Evolutionary conservation across 2,797 vertebrate genomes (phyloP).

Genomic region (Chromis chromis): DNA sequence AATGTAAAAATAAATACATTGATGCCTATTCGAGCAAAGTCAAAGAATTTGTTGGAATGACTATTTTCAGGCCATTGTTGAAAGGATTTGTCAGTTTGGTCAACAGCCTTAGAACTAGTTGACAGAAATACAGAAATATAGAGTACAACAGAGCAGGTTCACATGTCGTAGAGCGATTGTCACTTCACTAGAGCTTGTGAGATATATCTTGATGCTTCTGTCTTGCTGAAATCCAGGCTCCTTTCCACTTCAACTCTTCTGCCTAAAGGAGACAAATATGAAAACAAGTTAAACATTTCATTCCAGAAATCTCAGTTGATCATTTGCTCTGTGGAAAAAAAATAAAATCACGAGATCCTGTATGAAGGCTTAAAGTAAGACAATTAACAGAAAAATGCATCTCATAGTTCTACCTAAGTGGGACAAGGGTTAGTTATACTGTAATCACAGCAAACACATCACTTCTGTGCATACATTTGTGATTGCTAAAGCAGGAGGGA

Average conservation of each 20-base stretch:
- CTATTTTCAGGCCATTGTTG: conserved; percentile 10
- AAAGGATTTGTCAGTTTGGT: conserved; percentile 13
- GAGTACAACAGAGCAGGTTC: conserved; percentile 7
- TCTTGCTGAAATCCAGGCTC: conserved; percentile 16
- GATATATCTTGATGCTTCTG: conserved; percentile 18
- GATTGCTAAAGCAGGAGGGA: conserved; percentile 24
- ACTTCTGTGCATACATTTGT: conserved; percentile 15
- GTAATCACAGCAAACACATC: conserved; percentile 23
- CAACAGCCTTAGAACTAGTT: background rate
- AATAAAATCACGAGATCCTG: background rate
- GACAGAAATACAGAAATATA: conserved; percentile 24
- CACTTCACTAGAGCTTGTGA: background rate
- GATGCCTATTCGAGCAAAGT: conserved; percentile 22
- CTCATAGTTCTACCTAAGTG: background rate
- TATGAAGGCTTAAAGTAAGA: no score
- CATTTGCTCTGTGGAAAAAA: background rate
- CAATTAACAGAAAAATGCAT: background rate
- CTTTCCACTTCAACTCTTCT: background rate
- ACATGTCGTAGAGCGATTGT: background rate
- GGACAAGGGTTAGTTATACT: conserved; percentile 12
- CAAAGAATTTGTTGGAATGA: background rate
- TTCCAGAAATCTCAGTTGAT: background rate
- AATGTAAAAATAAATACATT: conserved; percentile 2
- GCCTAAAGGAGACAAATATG: conserved; percentile 52
- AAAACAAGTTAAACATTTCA: conserved; percentile 15